Evolutionary conservation across 1,140 invertebrate genomes (phyloP), one percentile per base, ranked within the genome.

Genomic region (Cotesia vestalis): DNA sequence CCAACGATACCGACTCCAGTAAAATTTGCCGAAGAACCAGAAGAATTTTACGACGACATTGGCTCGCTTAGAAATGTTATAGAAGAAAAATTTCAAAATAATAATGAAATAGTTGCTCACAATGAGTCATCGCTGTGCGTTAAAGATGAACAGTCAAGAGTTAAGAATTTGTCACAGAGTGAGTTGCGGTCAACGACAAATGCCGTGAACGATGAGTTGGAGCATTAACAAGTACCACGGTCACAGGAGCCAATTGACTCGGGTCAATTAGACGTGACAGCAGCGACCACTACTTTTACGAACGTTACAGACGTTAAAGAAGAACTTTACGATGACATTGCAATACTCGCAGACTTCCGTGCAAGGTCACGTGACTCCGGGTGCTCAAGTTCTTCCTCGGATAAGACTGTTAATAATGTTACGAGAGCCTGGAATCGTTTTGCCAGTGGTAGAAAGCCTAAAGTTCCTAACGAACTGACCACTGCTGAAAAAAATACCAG

Each of bases 221-320:
- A 83, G 59, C 82, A 84, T 72, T 84, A 84, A 72, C 79, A 84
- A 66, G 78, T 68, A 5, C 83, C 83, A 3, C 78, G 73, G 12
- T n/a, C n/a, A 27, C 69, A 73, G 20, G 51, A 61, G 38, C 27
- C 67, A 61, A 75, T 64, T n/a, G 66, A 78, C 12, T 64, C 70
- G 17, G 46, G 61, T 76, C 17, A 20, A 57, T 35, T 51, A 51
- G 2, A 35, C 75, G 5, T 36, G 60, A 6, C 52, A 35, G 34
- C 34, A 74, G 35, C 35, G 9, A 55, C 53, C 40, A 46, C 40
- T 46, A 11, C 11, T 46, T 9, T 6, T 11, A 46, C 40, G 4
- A 46, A 11, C 5, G 40, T 46, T 27, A 27, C 27, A 27, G 27
- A 27, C 40, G 40, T 46, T 51, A 53, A 73, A 20, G 80, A 84